Conservation (phyloP, 2,888 invertebrate genomes). For the Beris chalybata region DNA sequence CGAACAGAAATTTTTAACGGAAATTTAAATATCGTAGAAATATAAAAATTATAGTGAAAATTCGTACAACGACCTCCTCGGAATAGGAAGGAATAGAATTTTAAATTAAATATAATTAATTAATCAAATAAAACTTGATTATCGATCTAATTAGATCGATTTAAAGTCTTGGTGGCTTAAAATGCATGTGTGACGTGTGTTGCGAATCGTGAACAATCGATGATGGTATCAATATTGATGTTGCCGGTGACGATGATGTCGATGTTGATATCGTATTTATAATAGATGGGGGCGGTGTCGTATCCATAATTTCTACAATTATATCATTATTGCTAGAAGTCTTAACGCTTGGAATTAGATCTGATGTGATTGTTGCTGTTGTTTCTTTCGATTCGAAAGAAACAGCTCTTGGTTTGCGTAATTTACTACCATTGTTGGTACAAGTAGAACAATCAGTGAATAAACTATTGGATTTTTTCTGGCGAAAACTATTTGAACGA, state of each 20-base stretch:
- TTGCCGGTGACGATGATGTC: constrained; percentile 12
- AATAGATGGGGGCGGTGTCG: constrained; percentile 44
- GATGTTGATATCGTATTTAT: constrained; percentile 49
- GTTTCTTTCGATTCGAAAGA: constrained; percentile 42
- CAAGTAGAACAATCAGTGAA: constrained; percentile 34
- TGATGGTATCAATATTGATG: constrained; percentile 40
- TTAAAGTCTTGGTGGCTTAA: constrained; percentile 44
- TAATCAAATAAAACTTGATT: neutral
- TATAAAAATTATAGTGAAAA: too few species aligned
- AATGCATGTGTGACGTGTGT: constrained; percentile 41
- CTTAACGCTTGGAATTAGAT: constrained; percentile 24
- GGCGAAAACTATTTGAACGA: constrained; percentile 39
- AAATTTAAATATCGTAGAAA: too few species aligned
- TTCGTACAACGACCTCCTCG: too few species aligned
- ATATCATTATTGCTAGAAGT: constrained; percentile 32
- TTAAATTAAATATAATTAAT: too few species aligned
- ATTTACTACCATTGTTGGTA: constrained; percentile 24
- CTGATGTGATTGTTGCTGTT: constrained; percentile 37
- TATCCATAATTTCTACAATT: constrained; percentile 45
- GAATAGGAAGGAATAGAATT: too few species aligned
- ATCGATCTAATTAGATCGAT: constrained; percentile 2
- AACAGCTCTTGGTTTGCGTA: constrained; percentile 40
- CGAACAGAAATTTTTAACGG: too few species aligned
- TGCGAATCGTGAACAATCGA: constrained; percentile 38
- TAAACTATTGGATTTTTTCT: constrained; percentile 38